phyloP scores from a whole-genome alignment of 1,140 invertebrate species.

The Sycophaga agraensis region DNA sequence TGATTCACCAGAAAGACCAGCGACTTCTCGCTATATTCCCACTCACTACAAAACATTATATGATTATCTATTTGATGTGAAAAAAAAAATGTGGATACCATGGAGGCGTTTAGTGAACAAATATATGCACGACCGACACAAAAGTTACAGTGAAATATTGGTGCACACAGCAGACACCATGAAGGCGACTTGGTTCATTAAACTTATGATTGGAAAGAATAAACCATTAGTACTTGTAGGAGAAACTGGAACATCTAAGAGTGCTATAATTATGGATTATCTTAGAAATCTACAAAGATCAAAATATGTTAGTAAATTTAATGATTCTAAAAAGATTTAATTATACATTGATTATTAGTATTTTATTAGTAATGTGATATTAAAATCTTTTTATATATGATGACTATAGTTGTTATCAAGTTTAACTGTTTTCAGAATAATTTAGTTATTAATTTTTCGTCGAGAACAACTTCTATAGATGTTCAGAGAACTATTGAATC shows the following conservation, averaged over 20 bases:
- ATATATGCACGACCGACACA: conserved; percentile 71
- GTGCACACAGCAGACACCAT: conserved; percentile 88
- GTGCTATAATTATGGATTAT: conserved; percentile 82
- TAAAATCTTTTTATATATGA: conserved; percentile 69
- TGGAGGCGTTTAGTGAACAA: conserved; percentile 77
- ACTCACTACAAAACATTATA: conserved; percentile 68
- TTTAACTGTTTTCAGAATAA: conserved; percentile 56
- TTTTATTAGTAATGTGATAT: too few species aligned
- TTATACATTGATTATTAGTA: too few species aligned
- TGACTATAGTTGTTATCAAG: not conserved
- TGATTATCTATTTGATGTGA: conserved; percentile 77
- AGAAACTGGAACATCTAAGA: conserved; percentile 89
- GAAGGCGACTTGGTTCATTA: conserved; percentile 74
- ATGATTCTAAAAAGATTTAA: too few species aligned
- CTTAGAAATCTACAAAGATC: conserved; percentile 69
- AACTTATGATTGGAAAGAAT: conserved; percentile 75
- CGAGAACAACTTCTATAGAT: conserved; percentile 83
- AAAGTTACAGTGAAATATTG: conserved; percentile 79
- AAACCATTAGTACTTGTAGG: conserved; percentile 81
- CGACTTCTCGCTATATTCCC: conserved; percentile 70
- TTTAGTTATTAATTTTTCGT: conserved; percentile 87
- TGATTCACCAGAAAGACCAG: conserved; percentile 66
- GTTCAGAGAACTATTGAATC: conserved; percentile 85
- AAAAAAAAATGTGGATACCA: conserved; percentile 76
- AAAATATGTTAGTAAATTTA: conserved; percentile 65